Evolutionary conservation across 1,140 invertebrate species (phyloP).

Genomic region (Drosophila athabasca): DNA sequence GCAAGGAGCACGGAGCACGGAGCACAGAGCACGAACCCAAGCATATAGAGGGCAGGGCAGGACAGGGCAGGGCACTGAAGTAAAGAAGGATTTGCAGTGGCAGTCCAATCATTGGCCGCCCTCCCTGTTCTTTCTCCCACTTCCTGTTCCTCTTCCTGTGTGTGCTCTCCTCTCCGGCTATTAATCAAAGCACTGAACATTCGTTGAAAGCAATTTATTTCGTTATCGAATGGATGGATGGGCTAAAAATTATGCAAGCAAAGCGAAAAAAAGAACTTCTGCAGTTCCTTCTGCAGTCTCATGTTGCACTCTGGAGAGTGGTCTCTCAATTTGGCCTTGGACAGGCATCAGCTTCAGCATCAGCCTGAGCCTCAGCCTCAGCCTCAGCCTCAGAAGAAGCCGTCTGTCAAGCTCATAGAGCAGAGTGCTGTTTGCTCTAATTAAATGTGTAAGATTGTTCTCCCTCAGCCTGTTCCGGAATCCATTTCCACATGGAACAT

Average conservation of each 20-base stretch:
- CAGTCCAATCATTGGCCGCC: slow-evolving; percentile 44
- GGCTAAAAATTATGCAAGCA: slow-evolving; percentile 57
- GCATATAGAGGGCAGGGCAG: slow-evolving; percentile 4
- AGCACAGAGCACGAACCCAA: slow-evolving; percentile 10
- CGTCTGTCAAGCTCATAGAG: background rate
- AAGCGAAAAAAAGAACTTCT: slow-evolving; percentile 29
- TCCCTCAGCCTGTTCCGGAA: background rate
- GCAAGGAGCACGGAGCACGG: slow-evolving; percentile 5
- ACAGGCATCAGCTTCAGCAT: slow-evolving; percentile 1
- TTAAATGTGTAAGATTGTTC: slow-evolving; percentile 22
- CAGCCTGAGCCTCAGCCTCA: too few relatives aligned
- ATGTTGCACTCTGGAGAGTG: slow-evolving; percentile 14
- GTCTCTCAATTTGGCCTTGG: too few relatives aligned
- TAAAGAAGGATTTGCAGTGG: slow-evolving; percentile 35
- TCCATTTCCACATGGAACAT: slow-evolving; percentile 12
- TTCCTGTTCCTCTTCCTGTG: too few relatives aligned
- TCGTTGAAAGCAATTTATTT: slow-evolving; percentile 81
- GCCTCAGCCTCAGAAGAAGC: background rate
- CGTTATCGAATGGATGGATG: slow-evolving; percentile 69
- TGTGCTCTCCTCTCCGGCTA: slow-evolving; percentile 39
- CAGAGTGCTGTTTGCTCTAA: slow-evolving; percentile 46
- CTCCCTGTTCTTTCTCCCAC: background rate
- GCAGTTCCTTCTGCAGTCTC: background rate
- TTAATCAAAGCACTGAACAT: slow-evolving; percentile 76
- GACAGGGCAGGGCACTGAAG: slow-evolving; percentile 4